phyloP scores from a whole-genome alignment of 2,113 vertebrate genomes.

The Apteryx mantelli region DNA sequence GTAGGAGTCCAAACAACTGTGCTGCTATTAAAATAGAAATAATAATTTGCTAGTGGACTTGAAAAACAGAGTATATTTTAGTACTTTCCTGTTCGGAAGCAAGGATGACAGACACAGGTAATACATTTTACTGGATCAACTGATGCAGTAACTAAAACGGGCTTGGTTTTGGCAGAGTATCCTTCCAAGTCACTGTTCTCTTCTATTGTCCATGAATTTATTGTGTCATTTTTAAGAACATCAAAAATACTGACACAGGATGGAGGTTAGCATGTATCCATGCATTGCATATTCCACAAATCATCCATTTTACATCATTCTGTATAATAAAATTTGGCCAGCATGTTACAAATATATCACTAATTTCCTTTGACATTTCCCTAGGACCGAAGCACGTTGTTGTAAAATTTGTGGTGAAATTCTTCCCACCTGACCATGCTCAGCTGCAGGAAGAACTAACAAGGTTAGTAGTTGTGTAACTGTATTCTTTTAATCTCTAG shows the following conservation, averaged over 20 bases:
- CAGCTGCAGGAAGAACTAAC: constrained; percentile 97
- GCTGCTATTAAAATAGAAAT: neutral
- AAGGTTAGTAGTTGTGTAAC: constrained; percentile 80
- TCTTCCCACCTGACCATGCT: constrained; percentile 95
- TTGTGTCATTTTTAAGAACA: neutral
- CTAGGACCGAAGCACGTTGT: constrained; percentile 91
- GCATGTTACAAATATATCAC: neutral
- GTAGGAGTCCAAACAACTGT: neutral
- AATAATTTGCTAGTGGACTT: neutral
- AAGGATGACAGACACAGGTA: neutral
- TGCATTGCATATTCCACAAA: neutral
- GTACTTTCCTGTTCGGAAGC: neutral
- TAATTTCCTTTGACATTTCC: neutral
- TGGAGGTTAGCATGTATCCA: neutral
- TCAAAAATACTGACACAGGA: neutral
- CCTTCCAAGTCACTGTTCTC: neutral
- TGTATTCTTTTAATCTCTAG: neutral
- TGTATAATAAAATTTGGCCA: neutral
- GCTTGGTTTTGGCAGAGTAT: neutral
- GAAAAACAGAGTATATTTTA: neutral
- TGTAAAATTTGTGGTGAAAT: constrained; percentile 96
- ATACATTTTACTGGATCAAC: neutral
- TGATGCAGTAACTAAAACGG: neutral
- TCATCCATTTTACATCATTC: neutral
- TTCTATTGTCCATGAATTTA: neutral